Evolutionary conservation across 2,888 invertebrate species (phyloP).

Genomic region (Cyaniris semiargus): DNA sequence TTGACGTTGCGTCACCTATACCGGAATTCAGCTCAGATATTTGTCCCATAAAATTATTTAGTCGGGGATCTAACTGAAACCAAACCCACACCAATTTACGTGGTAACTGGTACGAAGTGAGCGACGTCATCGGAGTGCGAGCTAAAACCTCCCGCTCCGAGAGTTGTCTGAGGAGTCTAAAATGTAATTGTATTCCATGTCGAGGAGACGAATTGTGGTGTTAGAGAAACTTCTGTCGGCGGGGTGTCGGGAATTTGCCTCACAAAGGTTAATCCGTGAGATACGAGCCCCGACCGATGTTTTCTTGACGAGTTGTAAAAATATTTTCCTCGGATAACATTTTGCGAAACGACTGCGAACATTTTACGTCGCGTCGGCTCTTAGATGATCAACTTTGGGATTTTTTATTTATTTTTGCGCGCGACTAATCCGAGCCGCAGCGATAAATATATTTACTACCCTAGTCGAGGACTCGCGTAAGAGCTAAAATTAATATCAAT

Average conservation of each 20-base stretch:
- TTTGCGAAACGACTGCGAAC: conserved; percentile 14
- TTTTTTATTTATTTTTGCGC: neutral
- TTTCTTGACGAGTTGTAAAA: conserved; percentile 45
- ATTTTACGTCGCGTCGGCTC: conserved; percentile 20
- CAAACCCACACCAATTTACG: neutral
- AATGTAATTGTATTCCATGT: conserved; percentile 53
- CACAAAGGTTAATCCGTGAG: conserved; percentile 42
- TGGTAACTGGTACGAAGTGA: neutral
- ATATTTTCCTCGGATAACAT: conserved; percentile 41
- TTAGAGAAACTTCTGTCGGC: conserved; percentile 46
- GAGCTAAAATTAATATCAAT: conserved; percentile 12
- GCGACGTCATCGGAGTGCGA: neutral
- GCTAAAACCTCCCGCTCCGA: neutral
- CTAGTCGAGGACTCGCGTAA: neutral
- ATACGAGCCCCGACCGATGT: conserved; percentile 37
- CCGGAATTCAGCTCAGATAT: neutral
- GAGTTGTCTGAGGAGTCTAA: conserved; percentile 26
- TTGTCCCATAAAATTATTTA: neutral
- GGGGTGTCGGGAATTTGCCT: conserved; percentile 37
- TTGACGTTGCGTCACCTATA: neutral
- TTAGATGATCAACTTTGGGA: conserved; percentile 11
- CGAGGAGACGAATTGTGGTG: conserved; percentile 34
- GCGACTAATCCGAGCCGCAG: neutral
- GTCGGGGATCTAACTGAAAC: neutral
- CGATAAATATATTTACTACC: neutral